Evolutionary conservation across 2,113 vertebrate genomes (phyloP), one percentile per base, ranked within the genome.

Genomic region (Orcinus orca): DNA sequence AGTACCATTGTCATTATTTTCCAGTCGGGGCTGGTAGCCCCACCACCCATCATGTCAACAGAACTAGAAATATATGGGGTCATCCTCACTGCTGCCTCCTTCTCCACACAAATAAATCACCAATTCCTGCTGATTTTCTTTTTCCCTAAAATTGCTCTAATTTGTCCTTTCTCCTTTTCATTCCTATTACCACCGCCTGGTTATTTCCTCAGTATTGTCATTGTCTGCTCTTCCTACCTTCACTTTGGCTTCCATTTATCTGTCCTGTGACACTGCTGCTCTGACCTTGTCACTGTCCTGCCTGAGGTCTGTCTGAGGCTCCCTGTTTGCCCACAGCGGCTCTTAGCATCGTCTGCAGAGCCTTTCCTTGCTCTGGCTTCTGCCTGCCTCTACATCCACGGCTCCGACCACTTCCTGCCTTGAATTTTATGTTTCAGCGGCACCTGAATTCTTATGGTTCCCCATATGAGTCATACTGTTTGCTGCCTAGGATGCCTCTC

Each of bases 371-470:
- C 62, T 38, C 89, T 65, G 50, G 25, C 36, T 38, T 71, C 80
- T 87, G 79, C 44, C 62, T 88, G 47, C 33, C 60, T 73, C 74
- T 63, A 1, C 33, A 26, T 38, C 93, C 68, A 44, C 63, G 36
- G 36, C 38, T 83, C 76, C 36, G 58, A 47, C 81, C 70, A 83
- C 90, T 87, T 93, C 68, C 95, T 95, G 63, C 70, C 90, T 88
- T 41, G 74, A 70, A 68, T 67, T 74, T 67, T 55, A 53, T 6
- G 44, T 87, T 77, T 93, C 90, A 67, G 1, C 31, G 62, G 76
- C 71, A 63, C 25, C 53, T 58, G 26, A 50, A 25, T 53, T 41
- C 63, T 70, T 77, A 20, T 25, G 76, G 36, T 60, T 55, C 62
- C 36, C 73, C 65, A 1, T 47, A 29, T 81, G 60, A 92, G 94